Base-by-base conservation (phyloP, 2,797 vertebrate species). In the Anolis apletophallus region DNA sequence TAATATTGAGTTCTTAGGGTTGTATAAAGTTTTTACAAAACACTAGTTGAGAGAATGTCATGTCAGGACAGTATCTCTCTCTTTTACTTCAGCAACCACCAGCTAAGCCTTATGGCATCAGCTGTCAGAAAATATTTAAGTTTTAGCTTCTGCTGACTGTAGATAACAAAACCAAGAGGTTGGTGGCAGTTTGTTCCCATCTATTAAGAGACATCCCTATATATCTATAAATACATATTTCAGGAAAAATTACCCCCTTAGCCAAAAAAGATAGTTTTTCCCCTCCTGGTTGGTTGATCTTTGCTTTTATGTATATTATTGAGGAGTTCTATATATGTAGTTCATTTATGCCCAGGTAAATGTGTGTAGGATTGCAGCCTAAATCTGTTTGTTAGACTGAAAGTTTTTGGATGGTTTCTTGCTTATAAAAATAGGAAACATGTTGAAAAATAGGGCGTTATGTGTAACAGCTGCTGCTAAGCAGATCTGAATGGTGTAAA, bases 141-240 rank as follows among this genome's bases (percentile, higher is more conserved):
- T 89, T 79, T 46, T 81, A 69, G 40, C 59, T 55, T 80, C 14
- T 80, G 1, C 80, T 90, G 69, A 3, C 2, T 82, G 29, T 61
- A 76, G 10, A 32, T 89, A 85, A 83, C 82, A 17, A 74, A 90
- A 88, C 81, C 1, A 59, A 86, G 16, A 83, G 54, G 13, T 3
- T 86, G 50, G 1, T 74, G 21, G 78, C 2, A 80, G 19, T 34
- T 87, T 54, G 83, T 88, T 91, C 29, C 90, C 34, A 83, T 76
- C 50, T 52, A 36, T 2, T 0, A 83, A 69, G 71, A 21, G 50
- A 74, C 0, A 1, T 73, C 88, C 87, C 84, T 87, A n/a, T n/a
- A n/a, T n/a, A n/a, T 68, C 19, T 59, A 23, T 26, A 80, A 90
- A 54, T 2, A 72, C 85, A 88, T 29, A 55, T 80, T 87, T 86